A percentile compares a stretch with the other conserved stretches of the same genome.
These are phyloP conservation scores for Enteromius unitaeniatus DNA, from an alignment of 2,797 vertebrate species.

Conservation along the genomic window DNA sequence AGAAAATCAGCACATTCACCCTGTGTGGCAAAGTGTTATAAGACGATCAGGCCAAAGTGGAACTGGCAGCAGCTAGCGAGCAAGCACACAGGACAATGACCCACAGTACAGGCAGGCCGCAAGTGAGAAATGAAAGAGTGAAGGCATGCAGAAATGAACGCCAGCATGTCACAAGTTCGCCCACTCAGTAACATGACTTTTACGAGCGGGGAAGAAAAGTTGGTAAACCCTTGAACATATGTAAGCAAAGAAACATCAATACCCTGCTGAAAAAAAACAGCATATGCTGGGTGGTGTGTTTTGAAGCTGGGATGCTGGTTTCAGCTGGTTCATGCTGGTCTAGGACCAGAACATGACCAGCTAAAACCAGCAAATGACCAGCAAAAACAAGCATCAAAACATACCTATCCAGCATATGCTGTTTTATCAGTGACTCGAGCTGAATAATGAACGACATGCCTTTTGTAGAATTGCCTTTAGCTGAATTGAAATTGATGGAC, in stretches of 20 bases:
- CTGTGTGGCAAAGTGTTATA: conserved; percentile 20
- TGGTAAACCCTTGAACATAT: conserved; percentile 21
- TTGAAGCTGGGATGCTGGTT: background rate
- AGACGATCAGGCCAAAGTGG: conserved; percentile 35
- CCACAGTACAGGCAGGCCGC: conserved; percentile 67
- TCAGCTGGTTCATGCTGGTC: no score
- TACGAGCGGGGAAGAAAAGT: background rate
- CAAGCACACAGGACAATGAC: conserved; percentile 66
- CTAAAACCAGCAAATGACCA: no score
- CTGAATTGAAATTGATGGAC: background rate
- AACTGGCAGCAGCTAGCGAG: conserved; percentile 34
- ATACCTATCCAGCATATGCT: no score
- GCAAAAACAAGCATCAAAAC: no score
- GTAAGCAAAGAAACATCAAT: conserved; percentile 11
- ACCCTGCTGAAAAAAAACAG: no score
- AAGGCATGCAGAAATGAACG: conserved; percentile 64
- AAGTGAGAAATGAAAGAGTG: conserved; percentile 78
- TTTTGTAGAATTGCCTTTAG: background rate
- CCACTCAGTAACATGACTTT: conserved; percentile 33
- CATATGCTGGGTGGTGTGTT: no score
- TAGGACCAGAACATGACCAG: no score
- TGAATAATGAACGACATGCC: no score
- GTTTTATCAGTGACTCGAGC: no score
- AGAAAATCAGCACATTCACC: conserved; percentile 17
- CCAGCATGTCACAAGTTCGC: conserved; percentile 54